phyloP scores from a whole-genome alignment of 2,888 invertebrate genomes.

The Rhimphoctona megacephalus region DNA sequence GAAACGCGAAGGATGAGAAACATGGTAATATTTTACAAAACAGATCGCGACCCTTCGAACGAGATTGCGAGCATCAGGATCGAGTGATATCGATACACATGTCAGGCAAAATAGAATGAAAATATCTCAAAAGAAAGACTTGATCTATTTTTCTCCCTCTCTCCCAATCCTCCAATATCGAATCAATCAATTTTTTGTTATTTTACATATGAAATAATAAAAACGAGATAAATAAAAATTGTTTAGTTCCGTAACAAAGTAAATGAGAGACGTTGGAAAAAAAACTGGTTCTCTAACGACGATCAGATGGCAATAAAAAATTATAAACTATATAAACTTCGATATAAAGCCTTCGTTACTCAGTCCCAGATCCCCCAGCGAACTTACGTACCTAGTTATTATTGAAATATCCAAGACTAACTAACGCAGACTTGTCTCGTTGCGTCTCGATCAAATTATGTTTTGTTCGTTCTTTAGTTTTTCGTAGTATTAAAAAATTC shows the following conservation, averaged over 20 bases:
- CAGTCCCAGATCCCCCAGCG: constrained; percentile 11
- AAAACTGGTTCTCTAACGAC: neutral
- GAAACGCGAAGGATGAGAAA: neutral
- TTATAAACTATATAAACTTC: neutral
- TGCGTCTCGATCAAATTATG: neutral
- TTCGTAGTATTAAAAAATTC: constrained; percentile 29
- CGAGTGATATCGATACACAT: neutral
- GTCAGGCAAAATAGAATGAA: neutral
- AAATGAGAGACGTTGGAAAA: neutral
- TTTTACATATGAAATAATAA: neutral
- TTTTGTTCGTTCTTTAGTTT: constrained; percentile 11
- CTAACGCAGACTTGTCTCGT: constrained; percentile 13
- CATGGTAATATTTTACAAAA: constrained; percentile 6
- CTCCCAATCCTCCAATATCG: neutral
- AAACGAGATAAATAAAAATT: neutral
- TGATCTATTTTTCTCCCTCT: neutral
- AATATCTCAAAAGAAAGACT: neutral
- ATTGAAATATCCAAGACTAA: constrained; percentile 52
- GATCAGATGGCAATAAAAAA: neutral
- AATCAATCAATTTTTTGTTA: neutral
- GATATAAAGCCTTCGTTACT: neutral
- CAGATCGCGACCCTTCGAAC: neutral
- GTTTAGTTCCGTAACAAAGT: neutral
- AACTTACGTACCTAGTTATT: constrained; percentile 33
- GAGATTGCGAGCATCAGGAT: neutral